Conservation (phyloP, 2,888 invertebrate species). For the Eurytoma adleriae region DNA sequence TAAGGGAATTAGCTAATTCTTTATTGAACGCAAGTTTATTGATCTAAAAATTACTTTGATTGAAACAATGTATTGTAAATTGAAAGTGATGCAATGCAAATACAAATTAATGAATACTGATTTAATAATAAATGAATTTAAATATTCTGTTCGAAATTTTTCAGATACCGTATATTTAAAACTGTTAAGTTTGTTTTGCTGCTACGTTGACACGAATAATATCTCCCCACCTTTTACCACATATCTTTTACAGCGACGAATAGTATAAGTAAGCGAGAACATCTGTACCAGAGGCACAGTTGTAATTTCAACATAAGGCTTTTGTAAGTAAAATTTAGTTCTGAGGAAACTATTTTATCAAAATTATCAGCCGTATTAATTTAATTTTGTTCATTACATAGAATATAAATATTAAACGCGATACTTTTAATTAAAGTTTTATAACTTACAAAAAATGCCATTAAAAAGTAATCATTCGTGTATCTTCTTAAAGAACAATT, state of each 20-base stretch:
- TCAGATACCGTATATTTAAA: too few species aligned
- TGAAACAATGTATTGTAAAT: too few species aligned
- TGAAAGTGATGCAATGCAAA: too few species aligned
- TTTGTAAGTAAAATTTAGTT: slow-evolving; percentile 21
- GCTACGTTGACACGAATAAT: slow-evolving; percentile 16
- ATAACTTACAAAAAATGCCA: too few species aligned
- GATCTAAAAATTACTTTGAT: too few species aligned
- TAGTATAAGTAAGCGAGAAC: slow-evolving; percentile 30
- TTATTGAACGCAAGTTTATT: too few species aligned
- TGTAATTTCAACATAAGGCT: slow-evolving; percentile 39
- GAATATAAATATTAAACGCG: neutral
- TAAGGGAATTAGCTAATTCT: too few species aligned
- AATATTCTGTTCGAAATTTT: too few species aligned
- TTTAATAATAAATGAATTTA: too few species aligned
- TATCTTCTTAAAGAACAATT: too few species aligned
- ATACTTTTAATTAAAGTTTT: neutral
- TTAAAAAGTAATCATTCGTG: too few species aligned
- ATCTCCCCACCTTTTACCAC: slow-evolving; percentile 40
- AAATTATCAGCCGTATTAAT: neutral
- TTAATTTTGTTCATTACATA: neutral
- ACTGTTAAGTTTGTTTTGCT: neutral
- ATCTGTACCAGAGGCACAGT: slow-evolving; percentile 14
- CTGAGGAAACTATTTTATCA: neutral
- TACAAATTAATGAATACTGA: too few species aligned
- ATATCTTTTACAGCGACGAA: slow-evolving; percentile 22